A percentile compares a stretch with the other conserved stretches of the same genome.
phyloP scores from a whole-genome alignment of 2,888 invertebrate genomes.

The Nymphalis polychloros region DNA sequence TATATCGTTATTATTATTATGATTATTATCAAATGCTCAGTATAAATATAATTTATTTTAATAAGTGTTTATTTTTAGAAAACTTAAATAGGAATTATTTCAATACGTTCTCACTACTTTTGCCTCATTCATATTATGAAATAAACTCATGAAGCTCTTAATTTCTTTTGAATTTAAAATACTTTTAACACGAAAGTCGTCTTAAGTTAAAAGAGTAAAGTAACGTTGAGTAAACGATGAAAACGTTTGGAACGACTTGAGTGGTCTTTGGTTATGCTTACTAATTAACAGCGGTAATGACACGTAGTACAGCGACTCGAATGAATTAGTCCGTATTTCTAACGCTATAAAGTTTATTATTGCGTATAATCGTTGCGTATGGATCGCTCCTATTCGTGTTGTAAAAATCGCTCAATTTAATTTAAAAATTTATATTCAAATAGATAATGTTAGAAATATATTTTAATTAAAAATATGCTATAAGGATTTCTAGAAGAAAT shows the following conservation, averaged over 20 bases:
- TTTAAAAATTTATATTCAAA: background rate
- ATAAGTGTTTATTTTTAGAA: background rate
- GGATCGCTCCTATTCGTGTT: background rate
- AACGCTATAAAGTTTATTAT: background rate
- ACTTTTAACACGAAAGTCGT: slow-evolving; percentile 24
- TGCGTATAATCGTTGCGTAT: background rate
- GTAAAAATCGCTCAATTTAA: background rate
- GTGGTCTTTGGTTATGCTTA: slow-evolving; percentile 40
- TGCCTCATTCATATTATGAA: slow-evolving; percentile 19
- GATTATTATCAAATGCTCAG: too few relatives aligned
- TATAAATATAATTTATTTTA: background rate
- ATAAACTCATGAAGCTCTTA: slow-evolving; percentile 22
- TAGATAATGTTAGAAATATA: too few relatives aligned
- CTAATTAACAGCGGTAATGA: slow-evolving; percentile 40
- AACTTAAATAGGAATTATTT: background rate
- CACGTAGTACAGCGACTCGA: slow-evolving; percentile 23
- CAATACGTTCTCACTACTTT: slow-evolving; percentile 1
- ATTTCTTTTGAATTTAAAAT: slow-evolving; percentile 24
- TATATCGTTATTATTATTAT: too few relatives aligned
- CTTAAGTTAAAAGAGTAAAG: slow-evolving; percentile 31
- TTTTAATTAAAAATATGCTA: too few relatives aligned
- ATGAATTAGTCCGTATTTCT: background rate
- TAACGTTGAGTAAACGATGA: slow-evolving; percentile 30
- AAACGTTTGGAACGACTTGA: slow-evolving; percentile 35
- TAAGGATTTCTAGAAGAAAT: background rate